A percentile compares a stretch with the other conserved stretches of the same genome.
Conservation (phyloP, 2,113 vertebrate species). For the Actinemys pallida region DNA sequence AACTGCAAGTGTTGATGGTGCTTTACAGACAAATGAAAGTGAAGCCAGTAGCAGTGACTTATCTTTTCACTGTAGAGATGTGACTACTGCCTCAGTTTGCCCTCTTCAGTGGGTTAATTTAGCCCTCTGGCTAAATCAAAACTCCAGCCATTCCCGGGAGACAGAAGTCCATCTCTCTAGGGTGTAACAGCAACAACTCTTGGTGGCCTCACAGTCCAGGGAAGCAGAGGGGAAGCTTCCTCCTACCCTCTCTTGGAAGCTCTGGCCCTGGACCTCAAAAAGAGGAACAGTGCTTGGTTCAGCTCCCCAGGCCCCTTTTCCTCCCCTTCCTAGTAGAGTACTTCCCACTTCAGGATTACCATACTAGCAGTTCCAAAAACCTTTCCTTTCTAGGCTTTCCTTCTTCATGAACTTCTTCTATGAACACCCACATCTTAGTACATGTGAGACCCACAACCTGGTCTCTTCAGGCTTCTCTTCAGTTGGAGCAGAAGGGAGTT, state of each 20-base stretch:
- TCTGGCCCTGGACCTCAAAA: background rate
- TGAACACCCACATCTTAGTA: background rate
- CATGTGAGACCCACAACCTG: background rate
- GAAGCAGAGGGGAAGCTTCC: background rate
- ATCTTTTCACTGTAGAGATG: background rate
- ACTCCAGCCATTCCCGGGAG: background rate
- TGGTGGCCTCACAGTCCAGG: background rate
- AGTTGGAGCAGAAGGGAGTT: background rate
- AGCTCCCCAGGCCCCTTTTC: background rate
- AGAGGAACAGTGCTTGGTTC: background rate
- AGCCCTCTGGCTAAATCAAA: background rate
- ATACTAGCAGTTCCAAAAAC: background rate
- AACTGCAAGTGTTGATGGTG: background rate
- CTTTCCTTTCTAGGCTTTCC: background rate
- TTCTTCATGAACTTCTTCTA: background rate
- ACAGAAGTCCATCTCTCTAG: background rate
- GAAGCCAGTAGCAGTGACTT: background rate
- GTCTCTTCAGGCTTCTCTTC: background rate
- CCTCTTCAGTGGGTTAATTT: background rate
- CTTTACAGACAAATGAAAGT: background rate
- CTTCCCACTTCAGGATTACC: too few species aligned
- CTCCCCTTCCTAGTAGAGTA: background rate
- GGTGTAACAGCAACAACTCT: background rate
- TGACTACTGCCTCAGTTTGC: background rate
- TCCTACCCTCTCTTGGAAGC: background rate